These are phyloP conservation scores for Drosophila mimetica DNA, from an alignment of 2,888 invertebrate species.

Conservation along the genomic window DNA sequence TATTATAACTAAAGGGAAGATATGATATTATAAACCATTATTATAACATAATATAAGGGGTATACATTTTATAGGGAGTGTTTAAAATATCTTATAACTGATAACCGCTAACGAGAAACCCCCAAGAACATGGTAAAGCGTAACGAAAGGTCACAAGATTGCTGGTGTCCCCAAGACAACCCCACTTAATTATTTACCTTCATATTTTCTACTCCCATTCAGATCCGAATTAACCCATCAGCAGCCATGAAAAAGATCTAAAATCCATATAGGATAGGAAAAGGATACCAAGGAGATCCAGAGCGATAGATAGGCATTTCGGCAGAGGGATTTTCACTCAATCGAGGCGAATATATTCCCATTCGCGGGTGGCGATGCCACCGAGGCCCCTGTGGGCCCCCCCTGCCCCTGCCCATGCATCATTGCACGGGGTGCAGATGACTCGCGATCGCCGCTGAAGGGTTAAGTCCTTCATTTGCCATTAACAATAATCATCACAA, in stretches of 20 bases:
- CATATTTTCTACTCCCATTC: constrained; percentile 9
- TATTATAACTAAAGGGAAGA: too few species aligned
- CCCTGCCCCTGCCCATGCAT: constrained; percentile 28
- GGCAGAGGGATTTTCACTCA: constrained; percentile 2
- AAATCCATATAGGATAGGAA: not conserved
- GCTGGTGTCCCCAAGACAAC: constrained; percentile 22
- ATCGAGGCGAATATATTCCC: constrained; percentile 1
- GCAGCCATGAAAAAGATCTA: constrained; percentile 24
- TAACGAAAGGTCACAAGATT: constrained; percentile 29
- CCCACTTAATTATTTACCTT: not conserved
- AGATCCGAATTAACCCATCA: constrained; percentile 9
- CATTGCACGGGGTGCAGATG: constrained; percentile 26
- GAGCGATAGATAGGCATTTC: constrained; percentile 12
- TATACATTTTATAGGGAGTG: too few species aligned
- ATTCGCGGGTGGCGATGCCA: constrained; percentile 65
- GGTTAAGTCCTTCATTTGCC: constrained; percentile 55
- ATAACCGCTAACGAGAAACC: too few species aligned
- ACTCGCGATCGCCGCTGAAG: constrained; percentile 27
- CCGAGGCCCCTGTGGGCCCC: constrained; percentile 57
- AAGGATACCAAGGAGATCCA: not conserved
- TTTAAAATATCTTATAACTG: too few species aligned
- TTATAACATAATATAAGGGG: too few species aligned
- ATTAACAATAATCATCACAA: constrained; percentile 61
- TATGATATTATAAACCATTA: too few species aligned
- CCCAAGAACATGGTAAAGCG: constrained; percentile 1